phyloP scores from a whole-genome alignment of 2,888 invertebrate species.

The Hyppa rectilinea region DNA sequence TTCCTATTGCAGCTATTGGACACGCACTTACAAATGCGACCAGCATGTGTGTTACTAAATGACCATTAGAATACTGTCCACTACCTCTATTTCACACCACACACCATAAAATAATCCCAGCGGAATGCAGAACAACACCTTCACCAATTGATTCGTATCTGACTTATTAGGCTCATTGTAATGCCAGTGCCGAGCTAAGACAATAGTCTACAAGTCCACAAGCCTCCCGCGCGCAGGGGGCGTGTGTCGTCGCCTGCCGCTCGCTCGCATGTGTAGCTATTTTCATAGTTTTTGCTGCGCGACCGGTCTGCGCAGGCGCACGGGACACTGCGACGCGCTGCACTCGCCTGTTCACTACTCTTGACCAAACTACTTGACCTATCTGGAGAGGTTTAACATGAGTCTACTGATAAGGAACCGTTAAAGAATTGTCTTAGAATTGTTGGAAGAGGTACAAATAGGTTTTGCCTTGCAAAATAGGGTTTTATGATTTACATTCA shows the following conservation, averaged over 20 bases:
- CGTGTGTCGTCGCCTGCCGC: constrained; percentile 14
- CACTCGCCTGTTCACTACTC: constrained; percentile 17
- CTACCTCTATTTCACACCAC: not conserved
- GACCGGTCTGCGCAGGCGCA: constrained; percentile 61
- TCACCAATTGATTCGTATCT: constrained; percentile 7
- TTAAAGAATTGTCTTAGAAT: not conserved
- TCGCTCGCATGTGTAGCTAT: constrained; percentile 38
- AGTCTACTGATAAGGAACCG: not conserved
- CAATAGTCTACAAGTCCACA: not conserved
- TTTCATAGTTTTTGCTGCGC: constrained; percentile 56
- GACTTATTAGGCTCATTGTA: constrained; percentile 4
- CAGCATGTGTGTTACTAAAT: not conserved
- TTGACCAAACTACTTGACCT: constrained; percentile 44
- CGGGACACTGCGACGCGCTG: constrained; percentile 14
- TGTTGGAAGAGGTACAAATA: not conserved
- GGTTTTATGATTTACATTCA: too few species aligned
- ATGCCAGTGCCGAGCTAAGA: constrained; percentile 7
- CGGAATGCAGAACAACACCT: constrained; percentile 13
- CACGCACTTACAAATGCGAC: too few species aligned
- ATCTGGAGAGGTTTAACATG: constrained; percentile 21
- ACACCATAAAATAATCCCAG: not conserved
- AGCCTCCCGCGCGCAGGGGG: not conserved
- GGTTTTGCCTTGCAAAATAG: not conserved
- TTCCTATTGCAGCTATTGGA: not conserved
- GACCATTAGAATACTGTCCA: not conserved